Base-by-base conservation (phyloP, 2,797 vertebrate genomes). In the Pipistrellus pygmaeus region DNA sequence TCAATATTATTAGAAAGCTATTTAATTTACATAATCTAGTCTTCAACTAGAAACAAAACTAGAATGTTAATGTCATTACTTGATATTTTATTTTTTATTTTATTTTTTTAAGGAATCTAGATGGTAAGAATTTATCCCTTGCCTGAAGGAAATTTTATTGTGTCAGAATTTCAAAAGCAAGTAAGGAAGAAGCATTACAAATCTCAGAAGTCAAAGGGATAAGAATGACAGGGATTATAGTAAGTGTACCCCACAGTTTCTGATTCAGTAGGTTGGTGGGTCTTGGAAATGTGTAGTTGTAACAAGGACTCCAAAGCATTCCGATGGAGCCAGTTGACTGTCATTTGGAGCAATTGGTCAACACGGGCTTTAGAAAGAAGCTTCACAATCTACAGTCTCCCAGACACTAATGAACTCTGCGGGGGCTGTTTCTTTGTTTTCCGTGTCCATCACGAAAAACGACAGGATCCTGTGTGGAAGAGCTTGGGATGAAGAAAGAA, bases 31-130 rank as follows among this genome's bases (percentile, higher is more conserved):
- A 62, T 71, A 86, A 35, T 46, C 82, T 62, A 76, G n/a, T 18
- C 38, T 77, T 86, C 55, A 76, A 41, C 55, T 66, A 35, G 13
- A 78, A 93, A 81, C 5, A 25, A 86, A 75, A 90, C 5, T 41
- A 57, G 69, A 68, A 85, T 60, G 23, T 85, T 66, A 92, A 60
- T 90, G 46, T 44, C 64, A 77, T 72, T 88, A 85, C 38, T 90
- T 82, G 41, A 75, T 73, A 6, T 57, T 44, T 64, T 46, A 62
- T n/a, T 27, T 23, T 55, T 77, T 84, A 84, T n/a, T 89, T 81
- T n/a, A 66, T 78, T 18, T 55, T 44, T 68, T 48, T 46, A 18
- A 78, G 69, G 53, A 64, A 77, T 62, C 41, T 90, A 46, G 46
- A 81, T 46, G 71, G 30, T 21, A 87, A 87, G n/a, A 82, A 78